Evolutionary conservation across 1,140 invertebrate genomes (phyloP).

Genomic region (Drosophila obscura): DNA sequence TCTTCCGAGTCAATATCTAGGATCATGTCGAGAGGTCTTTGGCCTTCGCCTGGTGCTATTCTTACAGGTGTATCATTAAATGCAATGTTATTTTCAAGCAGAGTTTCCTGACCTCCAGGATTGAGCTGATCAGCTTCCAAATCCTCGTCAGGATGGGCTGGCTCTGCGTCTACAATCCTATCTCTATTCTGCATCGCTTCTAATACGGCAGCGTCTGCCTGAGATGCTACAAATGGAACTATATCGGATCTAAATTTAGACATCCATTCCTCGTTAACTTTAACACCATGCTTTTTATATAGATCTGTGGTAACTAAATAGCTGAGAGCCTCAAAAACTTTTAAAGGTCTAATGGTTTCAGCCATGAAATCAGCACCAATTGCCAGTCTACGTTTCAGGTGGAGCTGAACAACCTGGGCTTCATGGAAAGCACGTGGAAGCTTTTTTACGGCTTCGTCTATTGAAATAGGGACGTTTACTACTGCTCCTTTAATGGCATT

Average conservation of each 20-base stretch:
- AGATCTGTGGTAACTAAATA: neutral
- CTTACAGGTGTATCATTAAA: neutral
- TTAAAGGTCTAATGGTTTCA: slow-evolving; percentile 1
- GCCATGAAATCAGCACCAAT: neutral
- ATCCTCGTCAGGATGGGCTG: neutral
- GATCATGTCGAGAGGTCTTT: neutral
- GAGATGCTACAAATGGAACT: neutral
- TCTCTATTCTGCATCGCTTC: neutral
- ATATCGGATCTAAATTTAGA: neutral
- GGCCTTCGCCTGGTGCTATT: neutral
- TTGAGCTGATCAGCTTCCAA: neutral
- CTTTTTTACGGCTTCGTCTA: too few species aligned
- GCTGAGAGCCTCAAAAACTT: neutral
- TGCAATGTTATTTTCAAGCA: neutral
- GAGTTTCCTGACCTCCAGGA: slow-evolving; percentile 1
- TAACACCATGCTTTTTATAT: neutral
- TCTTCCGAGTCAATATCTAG: neutral
- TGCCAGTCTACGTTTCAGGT: too few species aligned
- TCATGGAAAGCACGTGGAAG: too few species aligned
- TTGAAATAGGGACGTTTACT: too few species aligned
- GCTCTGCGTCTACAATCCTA: neutral
- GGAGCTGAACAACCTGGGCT: too few species aligned
- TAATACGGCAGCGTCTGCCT: neutral
- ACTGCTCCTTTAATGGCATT: too few species aligned
- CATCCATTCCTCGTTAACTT: neutral